phyloP scores from a whole-genome alignment of 2,797 vertebrate genomes.

The Hephaestus fuliginosus region DNA sequence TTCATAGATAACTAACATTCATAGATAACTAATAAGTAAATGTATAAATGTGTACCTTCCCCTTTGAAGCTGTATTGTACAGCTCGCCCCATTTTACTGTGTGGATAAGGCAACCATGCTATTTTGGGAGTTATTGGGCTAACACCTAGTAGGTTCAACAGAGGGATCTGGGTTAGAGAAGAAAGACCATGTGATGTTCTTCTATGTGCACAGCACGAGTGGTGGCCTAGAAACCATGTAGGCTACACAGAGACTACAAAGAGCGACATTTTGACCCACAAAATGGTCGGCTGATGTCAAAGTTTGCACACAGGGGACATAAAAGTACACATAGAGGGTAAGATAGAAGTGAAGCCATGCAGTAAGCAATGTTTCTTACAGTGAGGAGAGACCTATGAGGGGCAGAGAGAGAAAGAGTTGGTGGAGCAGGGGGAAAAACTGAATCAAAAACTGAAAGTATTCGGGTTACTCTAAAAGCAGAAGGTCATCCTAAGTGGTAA shows the following conservation, averaged over 20 bases:
- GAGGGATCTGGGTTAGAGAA: slow-evolving; percentile 46
- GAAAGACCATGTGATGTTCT: slow-evolving; percentile 37
- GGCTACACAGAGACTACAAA: slow-evolving; percentile 9
- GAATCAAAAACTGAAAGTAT: slow-evolving; percentile 4
- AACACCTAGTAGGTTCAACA: slow-evolving; percentile 42
- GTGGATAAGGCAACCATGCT: slow-evolving; percentile 31
- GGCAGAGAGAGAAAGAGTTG: background rate
- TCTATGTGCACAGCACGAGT: slow-evolving; percentile 23
- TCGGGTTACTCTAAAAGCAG: slow-evolving; percentile 21
- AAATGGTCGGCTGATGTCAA: background rate
- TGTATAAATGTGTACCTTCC: slow-evolving; percentile 9
- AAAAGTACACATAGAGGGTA: too few species aligned
- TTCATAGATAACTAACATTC: background rate
- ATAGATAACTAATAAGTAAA: too few species aligned
- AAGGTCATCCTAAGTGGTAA: background rate
- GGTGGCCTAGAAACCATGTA: slow-evolving; percentile 34
- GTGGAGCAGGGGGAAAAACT: background rate
- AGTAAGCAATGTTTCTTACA: background rate
- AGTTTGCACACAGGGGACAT: background rate
- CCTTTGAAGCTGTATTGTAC: slow-evolving; percentile 25
- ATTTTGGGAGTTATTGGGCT: slow-evolving; percentile 56
- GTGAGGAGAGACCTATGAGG: background rate
- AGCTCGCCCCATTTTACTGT: slow-evolving; percentile 20
- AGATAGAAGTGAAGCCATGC: background rate
- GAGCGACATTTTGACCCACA: slow-evolving; percentile 27